These are phyloP conservation scores for Sebastes dallii DNA, from an alignment of 2,797 vertebrate genomes.

Conservation along the genomic window DNA sequence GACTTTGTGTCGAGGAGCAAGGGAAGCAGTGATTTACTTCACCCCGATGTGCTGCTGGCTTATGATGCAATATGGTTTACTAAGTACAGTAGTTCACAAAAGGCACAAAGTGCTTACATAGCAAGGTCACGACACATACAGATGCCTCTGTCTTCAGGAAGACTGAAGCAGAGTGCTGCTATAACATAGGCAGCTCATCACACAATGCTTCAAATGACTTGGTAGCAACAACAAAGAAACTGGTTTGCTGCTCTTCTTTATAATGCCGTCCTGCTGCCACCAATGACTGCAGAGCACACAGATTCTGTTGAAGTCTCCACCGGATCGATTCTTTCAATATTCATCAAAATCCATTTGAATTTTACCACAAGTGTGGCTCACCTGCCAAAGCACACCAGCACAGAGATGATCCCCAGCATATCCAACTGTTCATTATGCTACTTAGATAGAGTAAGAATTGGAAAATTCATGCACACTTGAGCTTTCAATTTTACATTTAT, in stretches of 20 bases:
- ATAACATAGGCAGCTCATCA: not conserved
- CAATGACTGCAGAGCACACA: not conserved
- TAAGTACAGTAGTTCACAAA: constrained; percentile 8
- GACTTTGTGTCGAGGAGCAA: constrained; percentile 40
- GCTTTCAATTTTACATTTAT: not conserved
- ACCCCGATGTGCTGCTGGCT: not conserved
- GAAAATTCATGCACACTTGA: not conserved
- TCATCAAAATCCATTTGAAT: constrained; percentile 9
- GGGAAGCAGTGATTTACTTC: constrained; percentile 51
- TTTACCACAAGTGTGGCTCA: not conserved
- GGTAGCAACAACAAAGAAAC: not conserved
- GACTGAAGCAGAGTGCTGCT: not conserved
- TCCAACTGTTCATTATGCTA: not conserved
- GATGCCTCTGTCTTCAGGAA: constrained; percentile 1
- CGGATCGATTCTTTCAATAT: not conserved
- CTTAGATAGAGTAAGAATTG: not conserved
- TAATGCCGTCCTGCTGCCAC: not conserved
- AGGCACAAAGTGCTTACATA: constrained; percentile 21
- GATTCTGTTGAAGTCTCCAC: not conserved
- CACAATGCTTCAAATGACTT: not conserved
- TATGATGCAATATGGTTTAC: constrained; percentile 32
- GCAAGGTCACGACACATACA: constrained; percentile 39
- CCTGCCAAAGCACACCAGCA: not conserved
- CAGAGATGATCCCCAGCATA: not conserved
- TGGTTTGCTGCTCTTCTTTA: not conserved